Evolutionary conservation across 2,888 invertebrate species (phyloP), one percentile per base, ranked within the genome.

Genomic region (Tiliacea citrago): DNA sequence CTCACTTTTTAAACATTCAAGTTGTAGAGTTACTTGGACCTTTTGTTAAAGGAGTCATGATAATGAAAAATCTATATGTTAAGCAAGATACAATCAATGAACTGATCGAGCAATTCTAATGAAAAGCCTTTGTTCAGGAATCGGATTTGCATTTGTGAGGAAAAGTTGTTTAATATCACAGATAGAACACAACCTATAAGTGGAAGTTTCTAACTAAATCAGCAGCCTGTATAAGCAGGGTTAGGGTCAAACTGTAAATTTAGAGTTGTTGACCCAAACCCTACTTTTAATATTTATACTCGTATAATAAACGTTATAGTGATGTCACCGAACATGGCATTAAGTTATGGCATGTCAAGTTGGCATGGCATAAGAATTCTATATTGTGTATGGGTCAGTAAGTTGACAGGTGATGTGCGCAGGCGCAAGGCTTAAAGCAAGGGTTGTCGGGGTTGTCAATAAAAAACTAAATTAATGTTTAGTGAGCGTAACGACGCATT

Each of bases 361-460:
- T n/a, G n/a, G n/a, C n/a, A n/a, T n/a, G n/a, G n/a, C n/a, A 29
- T 29, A 29, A 29, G 29, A 29, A 29, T 29, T 29, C 1, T 29
- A 29, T 29, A 29, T 29, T 29, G 29, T 29, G 29, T 51, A 42
- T 51, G 3, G 72, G 58, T 72, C 58, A 72, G 45, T 79, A 47
- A 79, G 75, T 47, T 39, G 79, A 75, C 79, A 79, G 79, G 79
- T 53, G 75, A 79, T 51, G 21, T 51, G 75, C 53, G 73, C 71
- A 45, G 55, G 18, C 45, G 51, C 79, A 35, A 3, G n/a, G 16
- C 13, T 49, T 39, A 16, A 7, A 35, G 13, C 18, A 69, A 18
- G 57, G 42, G 24, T 45, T 24, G 42, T 49, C 9, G 5, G 2
- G 7, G 5, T 24, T 45, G 35, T 55, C 24, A 51, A 10, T 51